Evolutionary conservation across 1,140 invertebrate genomes (phyloP).

Genomic region (Eriocheir sinensis): DNA sequence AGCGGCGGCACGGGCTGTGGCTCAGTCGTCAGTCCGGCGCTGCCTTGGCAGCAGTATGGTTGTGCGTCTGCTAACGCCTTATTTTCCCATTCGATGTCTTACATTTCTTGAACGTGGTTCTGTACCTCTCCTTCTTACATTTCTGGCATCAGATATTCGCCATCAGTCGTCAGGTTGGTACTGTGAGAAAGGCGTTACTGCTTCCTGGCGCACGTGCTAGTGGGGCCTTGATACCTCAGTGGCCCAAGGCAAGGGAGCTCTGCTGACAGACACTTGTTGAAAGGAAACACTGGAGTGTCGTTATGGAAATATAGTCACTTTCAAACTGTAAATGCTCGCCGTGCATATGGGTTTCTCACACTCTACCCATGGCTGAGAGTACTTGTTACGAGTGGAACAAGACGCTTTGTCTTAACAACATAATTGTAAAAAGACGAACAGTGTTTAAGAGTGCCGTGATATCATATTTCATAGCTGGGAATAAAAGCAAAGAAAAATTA

Average conservation of each 20-base stretch:
- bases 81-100: neutral
- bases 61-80: neutral
- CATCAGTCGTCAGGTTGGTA: neutral
- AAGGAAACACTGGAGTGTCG: neutral
- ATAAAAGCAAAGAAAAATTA: no score
- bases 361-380: neutral
- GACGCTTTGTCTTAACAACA: no score
- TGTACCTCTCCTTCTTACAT: neutral
- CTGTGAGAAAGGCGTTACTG: neutral
- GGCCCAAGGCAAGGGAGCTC: neutral
- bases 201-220: neutral
- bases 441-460: no score
- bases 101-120: neutral
- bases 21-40: constrained; percentile 18
- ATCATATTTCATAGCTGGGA: no score
- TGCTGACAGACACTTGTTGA: neutral
- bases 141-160: neutral
- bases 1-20: neutral
- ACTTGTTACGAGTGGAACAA: no score
- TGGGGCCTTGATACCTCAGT: neutral
- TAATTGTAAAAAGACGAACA: no score
- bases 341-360: neutral
- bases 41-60: neutral
- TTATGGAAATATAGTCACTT: neutral
- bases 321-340: neutral